phyloP scores from a whole-genome alignment of 2,797 vertebrate genomes.

The Thunnus albacares region DNA sequence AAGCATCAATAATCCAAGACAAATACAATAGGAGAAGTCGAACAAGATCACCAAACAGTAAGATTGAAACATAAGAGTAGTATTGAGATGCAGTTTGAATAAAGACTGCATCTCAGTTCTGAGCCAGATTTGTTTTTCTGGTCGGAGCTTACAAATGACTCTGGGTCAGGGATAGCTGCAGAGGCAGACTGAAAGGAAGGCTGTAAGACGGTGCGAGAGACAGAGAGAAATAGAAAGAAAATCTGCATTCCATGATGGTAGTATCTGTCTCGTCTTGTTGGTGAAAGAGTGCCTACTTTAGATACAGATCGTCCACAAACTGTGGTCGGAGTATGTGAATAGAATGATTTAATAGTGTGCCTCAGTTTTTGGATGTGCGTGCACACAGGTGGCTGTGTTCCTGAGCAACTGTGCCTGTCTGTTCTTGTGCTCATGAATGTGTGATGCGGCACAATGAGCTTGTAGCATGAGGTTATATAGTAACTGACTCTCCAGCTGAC shows the following conservation, averaged over 20 bases:
- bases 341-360: not conserved
- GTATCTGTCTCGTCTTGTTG: slow-evolving; percentile 40
- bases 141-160: slow-evolving; percentile 16
- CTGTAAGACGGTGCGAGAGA: slow-evolving; percentile 34
- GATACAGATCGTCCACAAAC: not conserved
- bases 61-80: too few relatives aligned
- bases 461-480: slow-evolving; percentile 17
- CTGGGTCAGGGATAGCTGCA: slow-evolving; percentile 12
- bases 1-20: too few relatives aligned
- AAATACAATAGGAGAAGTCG: too few relatives aligned
- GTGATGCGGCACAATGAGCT: slow-evolving; percentile 22
- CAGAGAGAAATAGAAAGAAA: slow-evolving; percentile 17
- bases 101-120: not conserved
- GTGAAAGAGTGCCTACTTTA: slow-evolving; percentile 3
- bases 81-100: too few relatives aligned
- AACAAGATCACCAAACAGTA: too few relatives aligned
- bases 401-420: not conserved
- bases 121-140: slow-evolving; percentile 13
- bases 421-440: slow-evolving; percentile 18
- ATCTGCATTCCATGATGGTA: slow-evolving; percentile 51
- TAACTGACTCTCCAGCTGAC: slow-evolving; percentile 3
- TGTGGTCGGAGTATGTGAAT: not conserved
- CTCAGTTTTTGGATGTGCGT: not conserved
- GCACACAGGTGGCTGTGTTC: slow-evolving; percentile 7
- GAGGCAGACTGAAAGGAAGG: slow-evolving; percentile 35